These are phyloP conservation scores for Marmota monax DNA, from an alignment of 2,113 vertebrate species.

Conservation along the genomic window DNA sequence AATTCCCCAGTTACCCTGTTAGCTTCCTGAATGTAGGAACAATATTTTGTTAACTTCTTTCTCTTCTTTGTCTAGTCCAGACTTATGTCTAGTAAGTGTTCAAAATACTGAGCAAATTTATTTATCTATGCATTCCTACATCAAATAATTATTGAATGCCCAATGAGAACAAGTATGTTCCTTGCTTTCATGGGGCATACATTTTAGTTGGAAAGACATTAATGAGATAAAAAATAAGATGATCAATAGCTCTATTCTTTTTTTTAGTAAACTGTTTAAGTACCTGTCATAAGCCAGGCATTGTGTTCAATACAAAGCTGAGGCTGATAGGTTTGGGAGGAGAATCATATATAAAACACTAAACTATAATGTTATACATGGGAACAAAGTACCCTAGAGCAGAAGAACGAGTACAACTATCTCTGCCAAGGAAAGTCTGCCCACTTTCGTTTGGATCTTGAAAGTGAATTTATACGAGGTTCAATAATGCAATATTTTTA, in stretches of 20 bases:
- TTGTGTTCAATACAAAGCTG: neutral
- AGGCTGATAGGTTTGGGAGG: neutral
- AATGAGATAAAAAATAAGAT: slow-evolving; percentile 23
- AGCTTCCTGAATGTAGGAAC: neutral
- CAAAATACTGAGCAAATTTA: neutral
- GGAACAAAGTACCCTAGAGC: neutral
- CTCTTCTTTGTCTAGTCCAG: neutral
- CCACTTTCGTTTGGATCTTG: neutral
- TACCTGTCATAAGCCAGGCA: neutral
- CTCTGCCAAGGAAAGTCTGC: neutral
- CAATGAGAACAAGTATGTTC: neutral
- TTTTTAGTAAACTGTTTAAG: neutral
- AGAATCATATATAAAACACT: neutral
- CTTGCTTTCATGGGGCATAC: neutral
- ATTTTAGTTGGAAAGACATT: neutral
- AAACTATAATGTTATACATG: neutral
- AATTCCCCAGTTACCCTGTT: neutral
- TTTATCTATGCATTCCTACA: neutral
- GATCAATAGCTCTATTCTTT: neutral
- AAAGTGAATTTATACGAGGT: neutral
- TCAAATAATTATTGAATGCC: neutral
- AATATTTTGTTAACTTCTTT: slow-evolving; percentile 4
- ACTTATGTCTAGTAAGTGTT: neutral
- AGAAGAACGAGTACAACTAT: neutral
- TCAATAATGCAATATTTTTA: neutral